These are phyloP conservation scores for Oncorhynchus tshawytscha DNA, from an alignment of 2,113 vertebrate species.

Conservation along the genomic window DNA sequence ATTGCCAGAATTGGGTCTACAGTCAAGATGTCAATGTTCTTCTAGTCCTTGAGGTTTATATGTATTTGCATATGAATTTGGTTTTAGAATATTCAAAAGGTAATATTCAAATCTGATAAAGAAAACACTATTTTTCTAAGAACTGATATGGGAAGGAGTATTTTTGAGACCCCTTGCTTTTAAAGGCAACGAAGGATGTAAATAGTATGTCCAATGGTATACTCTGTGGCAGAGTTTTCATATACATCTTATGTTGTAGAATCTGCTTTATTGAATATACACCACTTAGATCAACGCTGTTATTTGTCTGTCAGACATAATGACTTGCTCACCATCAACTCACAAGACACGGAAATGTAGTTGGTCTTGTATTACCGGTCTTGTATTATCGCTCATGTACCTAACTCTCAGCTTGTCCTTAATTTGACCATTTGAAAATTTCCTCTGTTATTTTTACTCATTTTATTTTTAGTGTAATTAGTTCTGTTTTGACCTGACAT, in stretches of 20 bases:
- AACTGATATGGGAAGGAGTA: constrained; percentile 36
- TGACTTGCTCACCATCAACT: constrained; percentile 12
- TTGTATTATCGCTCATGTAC: constrained; percentile 27
- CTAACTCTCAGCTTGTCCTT: constrained; percentile 33
- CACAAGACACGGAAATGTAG: constrained; percentile 36
- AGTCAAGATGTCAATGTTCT: constrained; percentile 49
- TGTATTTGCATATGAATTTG: constrained; percentile 69
- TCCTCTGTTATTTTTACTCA: constrained; percentile 1
- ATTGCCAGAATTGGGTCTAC: constrained; percentile 69
- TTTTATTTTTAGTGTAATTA: constrained; percentile 33
- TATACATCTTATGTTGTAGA: constrained; percentile 29
- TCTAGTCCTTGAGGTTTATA: constrained; percentile 68
- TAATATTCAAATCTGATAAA: constrained; percentile 59
- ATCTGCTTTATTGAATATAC: constrained; percentile 10
- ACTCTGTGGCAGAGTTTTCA: constrained; percentile 46
- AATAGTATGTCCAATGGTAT: constrained; percentile 65
- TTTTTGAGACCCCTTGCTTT: constrained; percentile 65
- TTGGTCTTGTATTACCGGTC: constrained; percentile 40
- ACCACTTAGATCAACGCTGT: constrained; percentile 49
- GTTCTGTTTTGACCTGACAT: constrained; percentile 38
- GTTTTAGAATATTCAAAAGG: constrained; percentile 56
- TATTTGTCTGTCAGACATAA: constrained; percentile 51
- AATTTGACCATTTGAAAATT: not conserved
- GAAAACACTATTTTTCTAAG: constrained; percentile 78
- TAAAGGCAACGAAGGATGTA: constrained; percentile 65